Evolutionary conservation across 2,797 vertebrate species (phyloP).

Genomic region (Sebastes diploproa): DNA sequence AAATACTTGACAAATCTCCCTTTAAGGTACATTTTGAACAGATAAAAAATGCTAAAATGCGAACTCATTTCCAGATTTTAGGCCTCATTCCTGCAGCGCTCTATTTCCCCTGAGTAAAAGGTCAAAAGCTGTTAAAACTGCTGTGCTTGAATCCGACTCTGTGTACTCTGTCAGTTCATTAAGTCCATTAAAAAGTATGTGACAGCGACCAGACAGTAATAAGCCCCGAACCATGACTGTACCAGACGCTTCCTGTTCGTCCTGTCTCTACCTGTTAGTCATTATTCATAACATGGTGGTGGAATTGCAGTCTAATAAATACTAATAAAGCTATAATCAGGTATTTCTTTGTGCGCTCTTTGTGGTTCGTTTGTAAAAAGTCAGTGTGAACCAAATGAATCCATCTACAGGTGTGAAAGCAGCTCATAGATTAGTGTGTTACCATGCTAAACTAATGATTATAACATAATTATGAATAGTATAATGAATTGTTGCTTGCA

Average conservation of each 20-base stretch:
- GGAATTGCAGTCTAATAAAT: accelerated
- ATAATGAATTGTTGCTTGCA: not conserved
- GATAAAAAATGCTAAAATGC: no score
- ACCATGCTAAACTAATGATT: not conserved
- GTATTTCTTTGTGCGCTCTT: no score
- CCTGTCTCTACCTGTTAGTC: not conserved
- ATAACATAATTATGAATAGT: not conserved
- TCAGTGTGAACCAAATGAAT: not conserved
- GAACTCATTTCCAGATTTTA: no score
- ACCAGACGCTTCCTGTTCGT: not conserved
- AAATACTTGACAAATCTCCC: no score
- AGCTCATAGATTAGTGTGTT: not conserved
- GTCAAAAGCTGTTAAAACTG: not conserved
- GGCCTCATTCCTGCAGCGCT: accelerated
- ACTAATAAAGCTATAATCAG: no score
- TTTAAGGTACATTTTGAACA: no score
- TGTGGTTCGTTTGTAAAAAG: not conserved
- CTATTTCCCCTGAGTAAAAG: not conserved
- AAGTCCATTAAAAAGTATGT: not conserved
- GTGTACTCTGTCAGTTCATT: not conserved
- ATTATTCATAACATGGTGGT: not conserved
- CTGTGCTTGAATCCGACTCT: not conserved
- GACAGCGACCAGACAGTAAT: not conserved
- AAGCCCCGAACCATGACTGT: not conserved
- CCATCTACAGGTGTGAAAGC: not conserved